phyloP scores from a whole-genome alignment of 2,888 invertebrate species.

The Chironomus riparius region DNA sequence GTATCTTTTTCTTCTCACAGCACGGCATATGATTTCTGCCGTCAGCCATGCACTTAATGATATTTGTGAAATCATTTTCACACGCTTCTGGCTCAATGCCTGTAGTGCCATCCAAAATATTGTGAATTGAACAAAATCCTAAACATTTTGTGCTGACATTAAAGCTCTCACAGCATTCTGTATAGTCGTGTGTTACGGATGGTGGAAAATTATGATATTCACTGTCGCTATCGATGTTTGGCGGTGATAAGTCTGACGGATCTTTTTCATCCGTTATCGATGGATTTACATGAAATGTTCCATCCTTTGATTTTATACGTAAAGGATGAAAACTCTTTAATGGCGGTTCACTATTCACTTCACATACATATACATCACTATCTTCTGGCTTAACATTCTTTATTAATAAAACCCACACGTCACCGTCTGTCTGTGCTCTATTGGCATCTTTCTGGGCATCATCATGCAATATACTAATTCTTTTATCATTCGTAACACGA shows the following conservation, averaged over 20 bases:
- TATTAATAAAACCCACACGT: constrained; percentile 77
- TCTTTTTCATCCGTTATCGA: background rate
- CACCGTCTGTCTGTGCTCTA: constrained; percentile 52
- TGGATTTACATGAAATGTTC: constrained; percentile 1
- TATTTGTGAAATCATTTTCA: constrained; percentile 68
- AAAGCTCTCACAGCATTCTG: constrained; percentile 62
- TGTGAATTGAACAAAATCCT: constrained; percentile 75
- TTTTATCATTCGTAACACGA: constrained; percentile 63
- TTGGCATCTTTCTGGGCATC: constrained; percentile 35
- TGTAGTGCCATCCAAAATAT: constrained; percentile 63
- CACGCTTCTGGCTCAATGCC: constrained; percentile 74
- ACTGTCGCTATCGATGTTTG: constrained; percentile 30
- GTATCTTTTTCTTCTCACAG: constrained; percentile 70
- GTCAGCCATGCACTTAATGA: constrained; percentile 71
- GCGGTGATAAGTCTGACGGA: constrained; percentile 11
- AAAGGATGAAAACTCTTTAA: constrained; percentile 70
- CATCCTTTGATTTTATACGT: constrained; percentile 49
- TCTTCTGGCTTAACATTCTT: constrained; percentile 59
- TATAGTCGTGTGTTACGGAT: constrained; percentile 63
- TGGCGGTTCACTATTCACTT: constrained; percentile 71
- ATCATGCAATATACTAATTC: constrained; percentile 67
- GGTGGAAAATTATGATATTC: constrained; percentile 34
- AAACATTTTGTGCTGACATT: constrained; percentile 65
- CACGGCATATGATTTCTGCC: constrained; percentile 79
- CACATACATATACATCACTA: constrained; percentile 72